Evolutionary conservation across 1,140 invertebrate species (phyloP), one percentile per base, ranked within the genome.

Genomic region (Pogonomyrmex californicus): DNA sequence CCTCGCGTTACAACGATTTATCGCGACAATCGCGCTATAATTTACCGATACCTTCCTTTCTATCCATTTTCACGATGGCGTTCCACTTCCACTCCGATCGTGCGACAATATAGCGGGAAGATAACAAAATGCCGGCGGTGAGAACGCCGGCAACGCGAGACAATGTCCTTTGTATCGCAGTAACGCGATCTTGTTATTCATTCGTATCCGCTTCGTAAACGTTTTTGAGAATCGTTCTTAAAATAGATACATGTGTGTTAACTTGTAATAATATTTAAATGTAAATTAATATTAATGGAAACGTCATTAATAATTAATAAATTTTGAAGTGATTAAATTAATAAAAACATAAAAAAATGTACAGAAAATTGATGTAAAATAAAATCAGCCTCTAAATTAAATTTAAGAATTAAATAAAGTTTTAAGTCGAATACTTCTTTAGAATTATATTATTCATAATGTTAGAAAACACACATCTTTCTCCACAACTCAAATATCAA

Each of bases 71-170:
- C 86, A 76, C 77, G 68, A 73, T 23, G 7, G 7, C 49, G 68
- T 36, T 33, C 68, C 38, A 76, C 12, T 73, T 73, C 54, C 14
- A 58, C 10, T 33, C 10, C 51, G 79, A 83, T 83, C 56, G 54
- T 30, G 68, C 56, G 68, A 73, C 36, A 38, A 56, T 58, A 65
- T 44, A 76, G 49, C 51, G 23, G 7, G n/a, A 51, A 66, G 58
- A 44, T 23, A 66, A 4, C 38, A 49, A 77, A 71, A 54, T 68
- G 66, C 12, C 49, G 70, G 17, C 41, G 17, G n/a, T 36, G 70
- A 17, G 60, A 87, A 87, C n/a, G 78, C 56, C 56, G 85, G 76
- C 62, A 68, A 1, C n/a, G 33, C n/a, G 30, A 76, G 41, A 88
- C 68, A 82, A 81, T 73, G 33, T 65, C n/a, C 17, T 49, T 63